These are phyloP conservation scores for Heterotis niloticus DNA, from an alignment of 2,113 vertebrate species.

Conservation along the genomic window DNA sequence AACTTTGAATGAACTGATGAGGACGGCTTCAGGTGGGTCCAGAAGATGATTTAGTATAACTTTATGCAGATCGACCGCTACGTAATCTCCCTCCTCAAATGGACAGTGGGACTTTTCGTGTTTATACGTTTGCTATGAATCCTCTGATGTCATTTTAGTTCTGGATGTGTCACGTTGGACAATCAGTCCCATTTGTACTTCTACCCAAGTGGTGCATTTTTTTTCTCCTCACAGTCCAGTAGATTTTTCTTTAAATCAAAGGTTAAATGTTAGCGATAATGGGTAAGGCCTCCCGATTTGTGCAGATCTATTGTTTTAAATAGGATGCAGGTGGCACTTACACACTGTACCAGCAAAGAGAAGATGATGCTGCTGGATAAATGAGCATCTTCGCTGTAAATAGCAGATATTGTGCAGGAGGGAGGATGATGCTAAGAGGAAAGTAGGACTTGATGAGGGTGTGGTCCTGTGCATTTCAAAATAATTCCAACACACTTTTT, in stretches of 20 bases:
- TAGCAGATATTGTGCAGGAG: background rate
- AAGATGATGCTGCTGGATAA: background rate
- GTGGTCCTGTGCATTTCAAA: background rate
- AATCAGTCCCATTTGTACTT: constrained; percentile 12
- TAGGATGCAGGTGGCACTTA: constrained; percentile 19
- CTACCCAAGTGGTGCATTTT: constrained; percentile 4
- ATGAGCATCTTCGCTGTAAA: background rate
- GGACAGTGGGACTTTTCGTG: constrained; percentile 6
- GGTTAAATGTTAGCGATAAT: background rate
- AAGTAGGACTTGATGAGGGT: no score
- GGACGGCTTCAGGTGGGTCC: background rate
- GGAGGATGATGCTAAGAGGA: no score
- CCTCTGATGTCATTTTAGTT: constrained; percentile 9
- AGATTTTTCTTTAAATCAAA: constrained; percentile 13
- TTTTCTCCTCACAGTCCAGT: background rate
- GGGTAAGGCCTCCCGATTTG: background rate
- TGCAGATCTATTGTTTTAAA: constrained; percentile 39
- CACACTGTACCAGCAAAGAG: background rate
- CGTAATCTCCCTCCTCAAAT: background rate
- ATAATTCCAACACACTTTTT: background rate
- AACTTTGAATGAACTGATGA: background rate
- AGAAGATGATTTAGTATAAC: constrained; percentile 4
- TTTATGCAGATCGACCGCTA: background rate
- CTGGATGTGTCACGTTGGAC: constrained; percentile 14
- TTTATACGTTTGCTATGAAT: constrained; percentile 19